Conservation (phyloP, 2,113 vertebrate genomes). For the Hippocampus comes region DNA sequence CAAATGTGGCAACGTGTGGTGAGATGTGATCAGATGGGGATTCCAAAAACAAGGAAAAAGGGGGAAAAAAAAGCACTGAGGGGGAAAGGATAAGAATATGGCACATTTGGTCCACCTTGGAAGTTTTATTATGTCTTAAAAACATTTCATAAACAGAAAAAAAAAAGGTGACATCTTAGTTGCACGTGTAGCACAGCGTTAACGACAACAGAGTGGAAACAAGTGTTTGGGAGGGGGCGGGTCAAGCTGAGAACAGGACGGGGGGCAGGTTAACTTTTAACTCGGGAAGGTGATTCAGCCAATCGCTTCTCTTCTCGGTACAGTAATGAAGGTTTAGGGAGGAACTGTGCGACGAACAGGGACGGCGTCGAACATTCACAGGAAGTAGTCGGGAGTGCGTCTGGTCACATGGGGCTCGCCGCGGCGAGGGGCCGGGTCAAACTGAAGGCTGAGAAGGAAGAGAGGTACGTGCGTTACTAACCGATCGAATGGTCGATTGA, state of each 20-base stretch:
- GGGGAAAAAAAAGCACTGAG: slow-evolving; percentile 34
- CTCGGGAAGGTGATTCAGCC: slow-evolving; percentile 47
- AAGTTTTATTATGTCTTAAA: slow-evolving; percentile 70
- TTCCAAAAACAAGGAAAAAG: slow-evolving; percentile 14
- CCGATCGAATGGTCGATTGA: background rate
- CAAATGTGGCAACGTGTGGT: slow-evolving; percentile 40
- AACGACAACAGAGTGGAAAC: slow-evolving; percentile 66
- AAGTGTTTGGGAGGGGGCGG: slow-evolving; percentile 54
- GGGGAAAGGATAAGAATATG: slow-evolving; percentile 69
- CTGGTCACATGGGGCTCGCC: slow-evolving; percentile 72
- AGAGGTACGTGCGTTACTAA: background rate
- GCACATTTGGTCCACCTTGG: slow-evolving; percentile 77
- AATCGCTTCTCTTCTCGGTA: slow-evolving; percentile 59
- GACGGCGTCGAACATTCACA: slow-evolving; percentile 62
- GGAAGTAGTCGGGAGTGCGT: slow-evolving; percentile 74
- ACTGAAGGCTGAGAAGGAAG: slow-evolving; percentile 61
- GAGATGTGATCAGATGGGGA: slow-evolving; percentile 43
- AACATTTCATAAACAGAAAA: slow-evolving; percentile 65
- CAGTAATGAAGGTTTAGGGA: background rate
- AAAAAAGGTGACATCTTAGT: slow-evolving; percentile 46
- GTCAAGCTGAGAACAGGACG: slow-evolving; percentile 10
- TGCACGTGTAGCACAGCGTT: slow-evolving; percentile 62
- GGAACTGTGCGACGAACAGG: slow-evolving; percentile 35
- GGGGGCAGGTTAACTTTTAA: slow-evolving; percentile 36
- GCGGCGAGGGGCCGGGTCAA: slow-evolving; percentile 70